Evolutionary conservation across 2,888 invertebrate species (phyloP), one percentile per base, ranked within the genome.

Genomic region (Macrophya alboannulata): DNA sequence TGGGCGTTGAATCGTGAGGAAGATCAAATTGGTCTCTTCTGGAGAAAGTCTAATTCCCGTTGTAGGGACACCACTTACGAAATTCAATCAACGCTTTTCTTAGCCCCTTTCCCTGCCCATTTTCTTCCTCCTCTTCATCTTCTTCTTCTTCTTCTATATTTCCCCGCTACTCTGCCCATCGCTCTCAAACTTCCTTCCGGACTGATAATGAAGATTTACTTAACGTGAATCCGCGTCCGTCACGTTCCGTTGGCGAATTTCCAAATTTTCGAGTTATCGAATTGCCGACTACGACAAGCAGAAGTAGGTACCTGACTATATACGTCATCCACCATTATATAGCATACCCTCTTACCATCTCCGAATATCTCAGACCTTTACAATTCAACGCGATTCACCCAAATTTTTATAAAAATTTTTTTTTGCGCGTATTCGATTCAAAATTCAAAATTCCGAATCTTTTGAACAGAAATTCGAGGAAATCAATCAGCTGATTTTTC

Each of bases 1-100:
- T 45, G 45, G 74, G 4, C 43, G 45, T 74, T 74, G 74, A 74
- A 74, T 74, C 74, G 74, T 15, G 74, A 45, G 74, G 51, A 77
- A 77, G 51, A 77, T 77, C 51, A 51, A 51, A 77, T 77, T 77
- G 55, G 74, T 43, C 43, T 74, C 74, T 74, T 74, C 74, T 15
- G 21, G 45, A 74, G 74, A 74, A 51, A 77, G 51, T 77, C 77
- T 77, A 77, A 31, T 77, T 77, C 51, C 40, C 55, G 31, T 48
- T 77, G 77, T 77, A 51, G 31, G 77, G 77, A 77, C 79, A 77
- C 62, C 72, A 37, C 77, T 83, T 48, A 84, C 72, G 83, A 86
- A 62, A 81, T 86, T 86, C 74, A 76, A 86, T 72, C 81, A 86
- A 74, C 85, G 62, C 72, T 82, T 76, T 84, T 84, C 82, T 81